Evolutionary conservation across 2,888 invertebrate genomes (phyloP).

Genomic region (Metacarcinus magister): DNA sequence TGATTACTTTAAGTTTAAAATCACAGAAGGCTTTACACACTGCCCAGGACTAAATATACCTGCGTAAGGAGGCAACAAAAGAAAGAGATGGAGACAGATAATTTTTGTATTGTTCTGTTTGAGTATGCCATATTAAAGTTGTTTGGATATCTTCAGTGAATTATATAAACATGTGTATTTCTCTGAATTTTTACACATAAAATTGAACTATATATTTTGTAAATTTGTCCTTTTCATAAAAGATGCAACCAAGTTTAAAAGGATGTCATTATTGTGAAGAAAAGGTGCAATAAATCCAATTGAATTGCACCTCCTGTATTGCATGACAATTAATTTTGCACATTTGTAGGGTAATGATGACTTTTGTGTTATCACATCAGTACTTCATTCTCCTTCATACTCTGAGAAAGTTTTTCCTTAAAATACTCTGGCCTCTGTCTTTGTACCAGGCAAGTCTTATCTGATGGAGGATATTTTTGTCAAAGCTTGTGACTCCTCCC

Average conservation of each 20-base stretch:
- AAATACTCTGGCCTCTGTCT: not conserved
- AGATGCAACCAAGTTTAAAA: not conserved
- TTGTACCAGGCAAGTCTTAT: not conserved
- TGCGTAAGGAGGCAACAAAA: not conserved
- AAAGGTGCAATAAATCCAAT: not conserved
- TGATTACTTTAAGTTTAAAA: not conserved
- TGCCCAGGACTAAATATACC: not conserved
- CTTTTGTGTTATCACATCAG: not conserved
- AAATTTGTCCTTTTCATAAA: not conserved
- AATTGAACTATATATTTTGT: not conserved
- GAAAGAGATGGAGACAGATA: not conserved
- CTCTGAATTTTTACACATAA: not conserved
- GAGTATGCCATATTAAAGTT: not conserved
- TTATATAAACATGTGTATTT: not conserved
- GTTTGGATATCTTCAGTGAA: not conserved
- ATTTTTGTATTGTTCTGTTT: not conserved
- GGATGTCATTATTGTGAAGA: not conserved
- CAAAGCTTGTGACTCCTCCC: conserved; percentile 1
- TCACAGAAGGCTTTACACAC: not conserved
- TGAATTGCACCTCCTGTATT: not conserved
- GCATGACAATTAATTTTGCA: not conserved
- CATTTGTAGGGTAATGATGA: not conserved
- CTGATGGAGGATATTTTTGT: conserved; percentile 10
- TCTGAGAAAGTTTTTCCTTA: not conserved
- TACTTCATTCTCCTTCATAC: not conserved